phyloP scores from a whole-genome alignment of 2,113 vertebrate species.

The Atrichornis clamosus region DNA sequence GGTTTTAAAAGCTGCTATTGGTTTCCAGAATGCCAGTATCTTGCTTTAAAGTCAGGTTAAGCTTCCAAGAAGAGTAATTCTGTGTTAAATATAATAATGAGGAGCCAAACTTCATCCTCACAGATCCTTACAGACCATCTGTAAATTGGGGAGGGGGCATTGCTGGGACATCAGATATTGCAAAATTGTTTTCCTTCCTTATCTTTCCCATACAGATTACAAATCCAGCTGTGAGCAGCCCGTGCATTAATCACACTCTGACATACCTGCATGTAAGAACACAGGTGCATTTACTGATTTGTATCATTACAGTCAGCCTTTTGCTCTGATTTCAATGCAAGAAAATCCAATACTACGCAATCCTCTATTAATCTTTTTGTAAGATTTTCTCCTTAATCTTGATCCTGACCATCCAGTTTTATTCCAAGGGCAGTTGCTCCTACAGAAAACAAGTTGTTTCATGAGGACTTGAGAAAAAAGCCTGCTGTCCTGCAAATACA shows the following conservation, averaged over 20 bases:
- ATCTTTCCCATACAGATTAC: neutral
- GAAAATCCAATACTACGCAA: neutral
- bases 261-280: neutral
- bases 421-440: neutral
- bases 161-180: neutral
- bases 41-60: neutral
- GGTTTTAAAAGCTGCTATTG: neutral
- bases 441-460: neutral
- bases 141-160: neutral
- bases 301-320: neutral
- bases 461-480: neutral
- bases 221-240: neutral
- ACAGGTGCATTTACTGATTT: neutral
- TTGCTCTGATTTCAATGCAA: neutral
- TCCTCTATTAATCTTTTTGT: neutral
- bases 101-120: neutral
- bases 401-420: neutral
- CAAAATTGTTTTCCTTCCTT: neutral
- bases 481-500: neutral
- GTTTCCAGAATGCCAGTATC: neutral
- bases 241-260: neutral
- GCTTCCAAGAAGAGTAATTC: neutral
- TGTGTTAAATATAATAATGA: neutral
- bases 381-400: conserved; percentile 19
- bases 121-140: neutral